Conservation (phyloP, 2,888 invertebrate genomes). For the Amiota mariae region DNA sequence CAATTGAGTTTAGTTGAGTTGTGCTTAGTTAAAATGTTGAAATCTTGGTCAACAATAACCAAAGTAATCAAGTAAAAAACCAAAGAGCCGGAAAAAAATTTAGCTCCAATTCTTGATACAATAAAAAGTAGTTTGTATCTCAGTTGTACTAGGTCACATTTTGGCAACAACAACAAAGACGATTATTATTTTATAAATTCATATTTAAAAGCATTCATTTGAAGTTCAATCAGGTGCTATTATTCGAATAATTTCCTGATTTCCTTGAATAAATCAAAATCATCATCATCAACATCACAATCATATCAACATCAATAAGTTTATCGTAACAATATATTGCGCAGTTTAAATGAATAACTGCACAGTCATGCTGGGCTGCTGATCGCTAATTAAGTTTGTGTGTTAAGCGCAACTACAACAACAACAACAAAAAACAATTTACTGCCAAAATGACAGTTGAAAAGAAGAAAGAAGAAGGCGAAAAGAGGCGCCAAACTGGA, state of each 20-base stretch:
- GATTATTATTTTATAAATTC: too few species aligned
- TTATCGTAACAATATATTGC: too few species aligned
- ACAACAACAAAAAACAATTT: slow-evolving; percentile 33
- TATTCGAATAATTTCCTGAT: slow-evolving; percentile 23
- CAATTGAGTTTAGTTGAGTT: too few species aligned
- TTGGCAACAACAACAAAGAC: too few species aligned
- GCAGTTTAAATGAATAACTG: background rate
- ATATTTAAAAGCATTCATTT: too few species aligned
- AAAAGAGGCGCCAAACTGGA: slow-evolving; percentile 23
- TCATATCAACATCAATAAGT: background rate
- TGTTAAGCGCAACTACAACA: slow-evolving; percentile 28
- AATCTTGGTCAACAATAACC: too few species aligned
- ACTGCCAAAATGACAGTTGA: slow-evolving; percentile 43
- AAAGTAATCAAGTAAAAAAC: too few species aligned
- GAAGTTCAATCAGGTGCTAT: background rate
- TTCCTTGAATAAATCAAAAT: slow-evolving; percentile 19
- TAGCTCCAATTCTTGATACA: too few species aligned
- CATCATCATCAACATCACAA: background rate
- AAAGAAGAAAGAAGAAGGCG: slow-evolving; percentile 17
- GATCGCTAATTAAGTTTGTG: slow-evolving; percentile 43
- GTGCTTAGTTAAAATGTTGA: too few species aligned
- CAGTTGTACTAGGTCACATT: too few species aligned
- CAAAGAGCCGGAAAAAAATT: too few species aligned
- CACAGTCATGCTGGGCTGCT: slow-evolving; percentile 39
- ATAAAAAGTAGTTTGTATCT: too few species aligned